Conservation (phyloP, 2,797 vertebrate species). For the Synanceia verrucosa region DNA sequence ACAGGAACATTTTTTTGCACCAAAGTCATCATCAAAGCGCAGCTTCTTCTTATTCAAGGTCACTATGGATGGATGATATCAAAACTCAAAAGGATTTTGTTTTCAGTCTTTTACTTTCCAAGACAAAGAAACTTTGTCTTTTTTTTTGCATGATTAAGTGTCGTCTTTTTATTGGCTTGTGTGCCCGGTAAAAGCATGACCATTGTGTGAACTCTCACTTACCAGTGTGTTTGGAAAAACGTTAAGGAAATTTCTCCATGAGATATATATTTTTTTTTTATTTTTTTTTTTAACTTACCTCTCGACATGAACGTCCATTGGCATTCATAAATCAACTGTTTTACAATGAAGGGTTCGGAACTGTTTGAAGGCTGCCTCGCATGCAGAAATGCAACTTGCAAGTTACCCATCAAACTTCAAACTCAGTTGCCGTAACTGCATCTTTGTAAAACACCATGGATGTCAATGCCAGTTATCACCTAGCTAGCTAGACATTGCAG, state of each 20-base stretch:
- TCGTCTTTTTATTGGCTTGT: constrained; percentile 84
- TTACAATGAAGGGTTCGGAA: constrained; percentile 74
- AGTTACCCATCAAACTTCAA: constrained; percentile 78
- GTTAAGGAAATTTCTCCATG: constrained; percentile 78
- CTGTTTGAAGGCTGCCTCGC: constrained; percentile 78
- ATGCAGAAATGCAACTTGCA: constrained; percentile 77
- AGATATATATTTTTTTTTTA: too few relatives aligned
- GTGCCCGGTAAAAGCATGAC: constrained; percentile 84
- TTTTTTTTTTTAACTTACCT: constrained; percentile 81
- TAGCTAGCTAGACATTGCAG: constrained; percentile 81
- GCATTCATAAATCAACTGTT: constrained; percentile 80
- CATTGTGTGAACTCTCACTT: constrained; percentile 82
- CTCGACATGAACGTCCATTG: constrained; percentile 76
- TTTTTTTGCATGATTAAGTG: constrained; percentile 84
- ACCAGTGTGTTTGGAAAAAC: constrained; percentile 77
- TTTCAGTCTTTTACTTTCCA: constrained; percentile 57
- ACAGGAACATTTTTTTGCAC: constrained; percentile 85
- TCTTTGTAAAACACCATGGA: constrained; percentile 79
- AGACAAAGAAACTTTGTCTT: constrained; percentile 72
- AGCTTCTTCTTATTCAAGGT: constrained; percentile 83
- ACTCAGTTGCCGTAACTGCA: constrained; percentile 72
- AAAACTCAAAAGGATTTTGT: constrained; percentile 66
- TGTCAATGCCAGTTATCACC: constrained; percentile 77
- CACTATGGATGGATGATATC: constrained; percentile 77
- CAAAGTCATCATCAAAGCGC: constrained; percentile 85